Evolutionary conservation across 2,888 invertebrate species (phyloP).

Genomic region (Sympetrum striolatum): DNA sequence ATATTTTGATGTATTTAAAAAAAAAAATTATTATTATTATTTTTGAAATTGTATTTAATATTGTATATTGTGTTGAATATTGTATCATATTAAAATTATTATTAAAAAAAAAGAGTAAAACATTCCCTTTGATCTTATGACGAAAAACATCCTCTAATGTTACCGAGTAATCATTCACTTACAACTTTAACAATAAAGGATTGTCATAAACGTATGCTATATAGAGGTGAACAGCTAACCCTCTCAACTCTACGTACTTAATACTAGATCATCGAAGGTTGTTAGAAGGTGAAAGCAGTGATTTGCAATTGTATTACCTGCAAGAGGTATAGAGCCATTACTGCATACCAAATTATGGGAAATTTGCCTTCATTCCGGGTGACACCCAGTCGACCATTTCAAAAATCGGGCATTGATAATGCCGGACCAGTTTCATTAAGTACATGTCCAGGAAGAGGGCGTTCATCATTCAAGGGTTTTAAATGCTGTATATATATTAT

Average conservation of each 20-base stretch:
- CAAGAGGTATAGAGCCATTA: not conserved
- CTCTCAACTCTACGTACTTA: slow-evolving; percentile 49
- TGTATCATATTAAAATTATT: no score
- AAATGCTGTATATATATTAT: not conserved
- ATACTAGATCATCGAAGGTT: slow-evolving; percentile 50
- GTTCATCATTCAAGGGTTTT: not conserved
- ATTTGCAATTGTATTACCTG: not conserved
- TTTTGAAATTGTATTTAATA: no score
- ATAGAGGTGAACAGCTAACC: slow-evolving; percentile 48
- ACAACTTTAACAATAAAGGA: slow-evolving; percentile 48
- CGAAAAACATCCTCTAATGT: slow-evolving; percentile 50
- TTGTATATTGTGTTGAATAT: no score
- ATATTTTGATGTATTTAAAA: no score
- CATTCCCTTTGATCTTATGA: slow-evolving; percentile 48
- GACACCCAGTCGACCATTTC: not conserved
- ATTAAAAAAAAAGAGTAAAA: slow-evolving; percentile 47
- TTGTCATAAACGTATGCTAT: slow-evolving; percentile 48
- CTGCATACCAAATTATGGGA: not conserved
- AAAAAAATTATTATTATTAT: no score
- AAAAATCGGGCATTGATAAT: not conserved
- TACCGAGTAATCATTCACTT: slow-evolving; percentile 47
- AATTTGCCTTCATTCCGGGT: not conserved
- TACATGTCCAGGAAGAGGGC: no score
- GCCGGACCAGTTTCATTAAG: no score
- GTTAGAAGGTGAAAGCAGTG: slow-evolving; percentile 46